Evolutionary conservation across 1,140 invertebrate species (phyloP).

Genomic region (Drosophila ambigua): DNA sequence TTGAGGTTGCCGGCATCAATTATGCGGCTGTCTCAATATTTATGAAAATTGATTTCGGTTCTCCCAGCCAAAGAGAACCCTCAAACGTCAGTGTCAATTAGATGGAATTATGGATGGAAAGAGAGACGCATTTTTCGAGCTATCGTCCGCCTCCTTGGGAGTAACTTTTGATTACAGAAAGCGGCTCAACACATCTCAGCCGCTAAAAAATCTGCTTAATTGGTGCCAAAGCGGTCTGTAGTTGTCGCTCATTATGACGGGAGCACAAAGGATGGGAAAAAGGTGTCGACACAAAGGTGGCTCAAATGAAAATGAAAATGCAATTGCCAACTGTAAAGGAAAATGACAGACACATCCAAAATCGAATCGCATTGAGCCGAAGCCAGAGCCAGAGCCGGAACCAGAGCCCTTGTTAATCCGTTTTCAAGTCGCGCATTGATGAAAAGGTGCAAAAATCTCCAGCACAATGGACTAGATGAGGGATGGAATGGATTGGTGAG

Average conservation of each 20-base stretch:
- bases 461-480: constrained; percentile 48
- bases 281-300: constrained; percentile 65
- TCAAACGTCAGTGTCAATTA: constrained; percentile 77
- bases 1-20: constrained; percentile 61
- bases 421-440: constrained; percentile 37
- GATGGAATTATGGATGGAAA: constrained; percentile 40
- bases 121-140: not conserved
- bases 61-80: constrained; percentile 38
- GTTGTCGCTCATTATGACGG: constrained; percentile 49
- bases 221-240: constrained; percentile 69
- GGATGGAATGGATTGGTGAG: not conserved
- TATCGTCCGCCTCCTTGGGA: no score
- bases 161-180: constrained; percentile 12
- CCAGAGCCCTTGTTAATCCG: constrained; percentile 56
- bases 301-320: constrained; percentile 49
- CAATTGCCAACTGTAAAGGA: constrained; percentile 44
- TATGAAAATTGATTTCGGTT: constrained; percentile 79
- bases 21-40: constrained; percentile 79
- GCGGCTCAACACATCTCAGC: constrained; percentile 55
- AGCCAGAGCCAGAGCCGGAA: constrained; percentile 9
- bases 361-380: constrained; percentile 18
- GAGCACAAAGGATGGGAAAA: constrained; percentile 36
- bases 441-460: constrained; percentile 60
- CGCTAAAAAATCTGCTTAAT: constrained; percentile 63
- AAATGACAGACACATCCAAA: constrained; percentile 60